phyloP scores from a whole-genome alignment of 2,113 vertebrate species.

The Cisticola juncidis region DNA sequence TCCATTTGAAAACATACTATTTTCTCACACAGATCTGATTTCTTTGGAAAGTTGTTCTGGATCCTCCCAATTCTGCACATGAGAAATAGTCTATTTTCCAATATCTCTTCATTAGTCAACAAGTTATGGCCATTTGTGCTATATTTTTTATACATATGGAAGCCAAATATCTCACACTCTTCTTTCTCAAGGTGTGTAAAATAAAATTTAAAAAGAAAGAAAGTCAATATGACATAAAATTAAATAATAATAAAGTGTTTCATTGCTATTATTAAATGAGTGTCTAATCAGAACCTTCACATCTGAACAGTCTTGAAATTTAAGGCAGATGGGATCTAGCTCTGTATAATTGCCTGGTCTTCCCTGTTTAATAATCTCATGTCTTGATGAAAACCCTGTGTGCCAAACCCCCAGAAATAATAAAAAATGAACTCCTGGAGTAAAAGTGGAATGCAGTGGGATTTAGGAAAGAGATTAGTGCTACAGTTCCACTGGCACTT shows the following conservation, averaged over 20 bases:
- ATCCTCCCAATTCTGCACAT: not conserved
- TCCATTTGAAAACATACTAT: not conserved
- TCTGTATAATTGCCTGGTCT: not conserved
- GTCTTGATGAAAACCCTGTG: not conserved
- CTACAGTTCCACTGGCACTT: not conserved
- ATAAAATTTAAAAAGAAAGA: not conserved
- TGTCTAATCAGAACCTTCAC: not conserved
- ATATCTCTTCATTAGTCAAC: conserved; percentile 26
- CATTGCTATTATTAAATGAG: not conserved
- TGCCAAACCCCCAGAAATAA: not conserved
- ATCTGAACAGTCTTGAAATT: not conserved
- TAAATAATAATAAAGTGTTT: not conserved
- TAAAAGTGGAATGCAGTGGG: not conserved
- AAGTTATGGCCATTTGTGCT: not conserved
- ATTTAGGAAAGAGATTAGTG: not conserved
- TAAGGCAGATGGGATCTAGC: not conserved
- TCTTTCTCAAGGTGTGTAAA: not conserved
- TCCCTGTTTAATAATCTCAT: not conserved
- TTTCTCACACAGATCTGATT: conserved; percentile 12
- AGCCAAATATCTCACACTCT: not conserved
- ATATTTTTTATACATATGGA: not conserved
- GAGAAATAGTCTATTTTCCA: not conserved
- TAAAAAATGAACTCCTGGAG: not conserved
- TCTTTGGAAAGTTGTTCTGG: not conserved
- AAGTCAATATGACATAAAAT: not conserved